Base-by-base conservation (phyloP, 2,113 vertebrate species). In the Rhea americana region DNA sequence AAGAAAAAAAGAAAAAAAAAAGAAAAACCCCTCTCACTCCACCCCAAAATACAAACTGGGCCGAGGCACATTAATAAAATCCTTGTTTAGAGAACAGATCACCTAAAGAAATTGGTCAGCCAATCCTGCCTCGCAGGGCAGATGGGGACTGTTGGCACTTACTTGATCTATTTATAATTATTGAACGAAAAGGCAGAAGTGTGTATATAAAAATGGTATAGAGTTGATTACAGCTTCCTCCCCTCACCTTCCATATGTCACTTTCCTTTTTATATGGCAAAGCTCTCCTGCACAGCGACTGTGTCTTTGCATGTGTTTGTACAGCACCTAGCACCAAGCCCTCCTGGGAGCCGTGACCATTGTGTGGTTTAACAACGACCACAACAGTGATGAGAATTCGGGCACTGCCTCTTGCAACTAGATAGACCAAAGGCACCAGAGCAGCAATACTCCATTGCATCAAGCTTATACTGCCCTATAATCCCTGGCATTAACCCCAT, bases 121-220 rank as follows among this genome's bases (percentile, higher is more conserved):
- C 4, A 80, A 82, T 82, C 62, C 4, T 48, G 91, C 58, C 68
- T 96, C 3, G 87, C 32, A 8, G 94, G 96, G 95, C 96, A 96
- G 96, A 96, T 94, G 96, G 97, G 95, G 96, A 96, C 87, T 94
- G 88, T 91, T 97, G 96, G 94, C 97, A 94, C 94, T 93, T 77
- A 88, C 84, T 77, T 22, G 75, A 88, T 96, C 96, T 96, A 97
- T 97, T 96, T 97, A 96, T 97, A 97, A 94, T 95, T 94, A 96
- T 95, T 92, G 96, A 95, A 95, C 77, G 24, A 96, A 96, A 97
- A 95, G 90, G 91, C 96, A 96, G 93, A 94, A 96, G 90, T 93
- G 93, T 95, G 94, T 93, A 93, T 96, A 84, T 96, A 96, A 96
- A 96, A 96, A 96, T 93, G 95, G 95, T 94, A 84, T 62, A 9